phyloP scores from a whole-genome alignment of 1,140 invertebrate species.

The Lethrus apterus region DNA sequence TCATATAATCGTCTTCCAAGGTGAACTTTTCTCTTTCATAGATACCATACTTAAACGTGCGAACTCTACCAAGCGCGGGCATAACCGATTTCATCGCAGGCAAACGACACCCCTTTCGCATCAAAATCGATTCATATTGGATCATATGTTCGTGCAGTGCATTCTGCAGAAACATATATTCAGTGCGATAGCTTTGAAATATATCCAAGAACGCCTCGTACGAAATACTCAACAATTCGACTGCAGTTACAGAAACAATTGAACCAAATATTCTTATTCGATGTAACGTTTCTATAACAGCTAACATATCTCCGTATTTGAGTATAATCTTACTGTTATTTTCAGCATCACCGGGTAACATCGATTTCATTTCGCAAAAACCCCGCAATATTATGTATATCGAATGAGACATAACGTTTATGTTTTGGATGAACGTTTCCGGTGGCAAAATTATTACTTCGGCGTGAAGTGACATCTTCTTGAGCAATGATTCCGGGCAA shows the following conservation, averaged over 20 bases:
- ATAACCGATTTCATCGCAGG: conserved; percentile 1
- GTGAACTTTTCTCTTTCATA: not conserved
- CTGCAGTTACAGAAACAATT: conserved; percentile 16
- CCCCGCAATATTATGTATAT: conserved; percentile 16
- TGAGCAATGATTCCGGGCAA: not conserved
- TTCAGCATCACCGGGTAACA: conserved; percentile 17
- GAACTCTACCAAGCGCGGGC: not conserved
- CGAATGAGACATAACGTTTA: conserved; percentile 1
- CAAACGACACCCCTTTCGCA: conserved; percentile 8
- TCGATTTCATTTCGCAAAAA: conserved; percentile 10
- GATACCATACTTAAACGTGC: conserved; percentile 2
- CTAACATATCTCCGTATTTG: conserved; percentile 15
- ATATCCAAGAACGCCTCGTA: conserved; percentile 15
- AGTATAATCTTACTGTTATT: conserved; percentile 8
- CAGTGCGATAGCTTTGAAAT: conserved; percentile 4
- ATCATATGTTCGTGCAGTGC: conserved; percentile 2
- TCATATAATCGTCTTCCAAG: not conserved
- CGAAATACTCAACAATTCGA: conserved; percentile 14
- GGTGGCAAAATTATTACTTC: conserved; percentile 14
- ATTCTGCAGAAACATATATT: conserved; percentile 5
- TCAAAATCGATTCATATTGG: conserved; percentile 2
- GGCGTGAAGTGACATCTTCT: conserved; percentile 1
- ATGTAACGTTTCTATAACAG: conserved; percentile 19
- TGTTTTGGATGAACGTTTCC: conserved; percentile 9
- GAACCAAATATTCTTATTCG: conserved; percentile 14